Evolutionary conservation across 2,888 invertebrate species (phyloP).

Genomic region (Drosophila mercatorum): DNA sequence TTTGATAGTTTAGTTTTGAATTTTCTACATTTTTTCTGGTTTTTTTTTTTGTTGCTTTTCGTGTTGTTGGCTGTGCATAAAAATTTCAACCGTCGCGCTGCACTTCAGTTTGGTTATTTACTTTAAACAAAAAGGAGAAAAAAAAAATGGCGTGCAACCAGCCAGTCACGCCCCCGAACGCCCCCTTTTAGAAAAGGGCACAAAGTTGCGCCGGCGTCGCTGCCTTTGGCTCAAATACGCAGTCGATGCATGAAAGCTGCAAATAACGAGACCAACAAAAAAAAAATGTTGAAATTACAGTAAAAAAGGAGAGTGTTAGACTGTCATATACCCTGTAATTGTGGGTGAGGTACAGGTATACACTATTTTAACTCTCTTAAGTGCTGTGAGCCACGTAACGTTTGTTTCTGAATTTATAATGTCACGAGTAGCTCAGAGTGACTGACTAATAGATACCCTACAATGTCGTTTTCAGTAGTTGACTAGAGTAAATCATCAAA

Average conservation of each 20-base stretch:
- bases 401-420: neutral
- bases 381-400: too few relatives aligned
- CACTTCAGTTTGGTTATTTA: slow-evolving; percentile 64
- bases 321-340: neutral
- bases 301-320: neutral
- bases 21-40: slow-evolving; percentile 27
- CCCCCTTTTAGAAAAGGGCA: slow-evolving; percentile 31
- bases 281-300: neutral
- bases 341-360: neutral
- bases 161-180: neutral
- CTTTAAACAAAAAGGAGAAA: slow-evolving; percentile 37
- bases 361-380: neutral
- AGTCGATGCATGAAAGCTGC: slow-evolving; percentile 78
- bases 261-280: slow-evolving; percentile 55
- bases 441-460: neutral
- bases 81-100: slow-evolving; percentile 53
- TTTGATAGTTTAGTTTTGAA: slow-evolving; percentile 42
- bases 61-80: slow-evolving; percentile 48
- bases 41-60: neutral
- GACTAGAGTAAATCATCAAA: neutral
- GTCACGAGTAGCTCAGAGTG: too few relatives aligned
- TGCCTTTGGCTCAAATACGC: slow-evolving; percentile 70
- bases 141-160: neutral
- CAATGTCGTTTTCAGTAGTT: too few relatives aligned
- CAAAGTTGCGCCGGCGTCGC: slow-evolving; percentile 36